Evolutionary conservation across 2,888 invertebrate species (phyloP).

Genomic region (Iselma pallidipennis): DNA sequence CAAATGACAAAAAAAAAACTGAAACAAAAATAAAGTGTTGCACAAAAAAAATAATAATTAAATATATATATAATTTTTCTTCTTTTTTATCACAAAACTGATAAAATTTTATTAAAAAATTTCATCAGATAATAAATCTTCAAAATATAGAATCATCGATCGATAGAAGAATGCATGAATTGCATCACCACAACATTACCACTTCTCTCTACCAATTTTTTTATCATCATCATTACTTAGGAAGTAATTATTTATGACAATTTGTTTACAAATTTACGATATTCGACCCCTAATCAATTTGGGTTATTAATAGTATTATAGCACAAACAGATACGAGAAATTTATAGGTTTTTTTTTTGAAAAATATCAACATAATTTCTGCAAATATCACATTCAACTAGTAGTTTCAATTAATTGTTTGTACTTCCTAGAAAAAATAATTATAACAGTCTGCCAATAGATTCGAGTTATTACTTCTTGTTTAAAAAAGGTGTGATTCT

Average conservation of each 20-base stretch:
- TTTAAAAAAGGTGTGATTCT: no score
- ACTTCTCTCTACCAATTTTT: not conserved
- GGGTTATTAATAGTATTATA: conserved; percentile 4
- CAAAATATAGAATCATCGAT: not conserved
- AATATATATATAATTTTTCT: no score
- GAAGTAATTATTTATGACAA: not conserved
- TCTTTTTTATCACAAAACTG: not conserved
- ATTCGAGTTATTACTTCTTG: not conserved
- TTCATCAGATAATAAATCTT: not conserved
- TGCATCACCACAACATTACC: not conserved
- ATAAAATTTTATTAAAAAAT: not conserved
- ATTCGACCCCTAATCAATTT: no score
- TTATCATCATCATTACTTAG: not conserved
- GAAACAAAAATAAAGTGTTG: no score
- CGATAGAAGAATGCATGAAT: no score
- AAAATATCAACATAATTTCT: conserved; percentile 18
- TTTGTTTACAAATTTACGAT: not conserved
- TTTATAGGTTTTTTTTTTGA: conserved; percentile 14
- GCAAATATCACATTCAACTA: conserved; percentile 42
- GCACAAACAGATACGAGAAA: conserved; percentile 14
- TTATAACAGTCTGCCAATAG: conserved; percentile 26
- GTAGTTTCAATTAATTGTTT: conserved; percentile 29
- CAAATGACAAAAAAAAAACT: no score
- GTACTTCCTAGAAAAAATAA: conserved; percentile 33
- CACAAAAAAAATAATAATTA: not conserved